phyloP scores from a whole-genome alignment of 2,888 invertebrate species.

The Ophonus ardosiacus region DNA sequence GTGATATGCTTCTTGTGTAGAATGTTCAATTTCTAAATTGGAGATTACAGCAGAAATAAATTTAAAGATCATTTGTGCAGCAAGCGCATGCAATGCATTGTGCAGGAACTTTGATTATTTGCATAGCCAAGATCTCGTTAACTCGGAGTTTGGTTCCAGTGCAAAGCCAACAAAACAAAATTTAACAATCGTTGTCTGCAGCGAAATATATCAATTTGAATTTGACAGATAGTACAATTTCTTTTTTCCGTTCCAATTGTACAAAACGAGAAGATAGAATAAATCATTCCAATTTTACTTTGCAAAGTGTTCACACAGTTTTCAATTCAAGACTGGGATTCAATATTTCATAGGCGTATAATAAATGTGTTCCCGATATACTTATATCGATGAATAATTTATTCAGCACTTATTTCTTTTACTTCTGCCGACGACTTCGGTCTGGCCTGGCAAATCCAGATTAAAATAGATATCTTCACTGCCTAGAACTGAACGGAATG shows the following conservation, averaged over 20 bases:
- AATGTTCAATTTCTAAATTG: neutral
- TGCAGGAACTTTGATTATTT: conserved; percentile 2
- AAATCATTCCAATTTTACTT: conserved; percentile 55
- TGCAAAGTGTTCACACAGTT: conserved; percentile 50
- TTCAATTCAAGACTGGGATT: conserved; percentile 48
- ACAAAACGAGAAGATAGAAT: conserved; percentile 43
- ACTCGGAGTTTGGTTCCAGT: conserved; percentile 19
- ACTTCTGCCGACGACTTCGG: neutral
- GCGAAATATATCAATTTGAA: conserved; percentile 45
- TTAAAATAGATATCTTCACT: conserved; percentile 28
- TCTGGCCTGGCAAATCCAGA: conserved; percentile 18
- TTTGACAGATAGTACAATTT: conserved; percentile 54
- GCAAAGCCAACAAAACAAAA: conserved; percentile 29
- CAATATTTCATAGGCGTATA: conserved; percentile 47
- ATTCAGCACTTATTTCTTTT: conserved; percentile 39
- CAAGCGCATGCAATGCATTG: neutral
- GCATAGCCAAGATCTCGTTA: conserved; percentile 37
- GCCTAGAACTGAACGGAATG: neutral
- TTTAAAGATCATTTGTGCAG: neutral
- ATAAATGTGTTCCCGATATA: conserved; percentile 48
- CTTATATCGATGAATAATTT: conserved; percentile 46
- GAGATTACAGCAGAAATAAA: neutral
- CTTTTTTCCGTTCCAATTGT: conserved; percentile 52
- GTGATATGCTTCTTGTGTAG: neutral
- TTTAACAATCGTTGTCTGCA: conserved; percentile 5